Percentiles rank a stretch among this genome's conserved stretches.
Evolutionary conservation across 1,140 invertebrate species (phyloP).

Genomic region (Babylonia areolata): DNA sequence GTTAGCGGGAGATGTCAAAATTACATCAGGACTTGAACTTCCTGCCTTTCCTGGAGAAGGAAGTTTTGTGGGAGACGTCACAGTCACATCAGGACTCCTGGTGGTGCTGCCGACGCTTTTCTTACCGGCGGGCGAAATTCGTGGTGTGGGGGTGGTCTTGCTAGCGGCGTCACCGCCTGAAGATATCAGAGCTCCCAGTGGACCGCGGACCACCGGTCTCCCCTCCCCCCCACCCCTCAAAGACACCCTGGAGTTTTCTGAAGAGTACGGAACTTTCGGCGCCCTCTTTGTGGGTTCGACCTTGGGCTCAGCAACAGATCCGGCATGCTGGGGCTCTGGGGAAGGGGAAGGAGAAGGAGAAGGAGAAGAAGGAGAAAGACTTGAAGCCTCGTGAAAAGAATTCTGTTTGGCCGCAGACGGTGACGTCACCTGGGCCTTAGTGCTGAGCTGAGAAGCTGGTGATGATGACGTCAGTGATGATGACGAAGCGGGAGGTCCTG

Average conservation of each 20-base stretch:
- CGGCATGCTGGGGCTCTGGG: too few relatives aligned
- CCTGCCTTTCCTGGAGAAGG: too few relatives aligned
- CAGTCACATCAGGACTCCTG: too few relatives aligned
- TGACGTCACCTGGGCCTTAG: background rate
- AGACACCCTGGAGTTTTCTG: background rate
- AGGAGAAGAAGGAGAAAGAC: background rate
- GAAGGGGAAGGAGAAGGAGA: background rate
- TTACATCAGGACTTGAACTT: too few relatives aligned
- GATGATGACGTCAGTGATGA: background rate
- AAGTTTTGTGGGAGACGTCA: too few relatives aligned
- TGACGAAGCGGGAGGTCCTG: background rate
- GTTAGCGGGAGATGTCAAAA: too few relatives aligned
- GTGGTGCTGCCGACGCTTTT: background rate
- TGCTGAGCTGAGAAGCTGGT: background rate
- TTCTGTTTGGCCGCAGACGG: background rate
- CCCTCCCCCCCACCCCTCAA: background rate
- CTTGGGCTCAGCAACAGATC: too few relatives aligned
- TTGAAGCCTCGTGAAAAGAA: background rate
- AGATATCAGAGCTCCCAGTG: slow-evolving; percentile 1
- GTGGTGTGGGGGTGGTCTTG: background rate
- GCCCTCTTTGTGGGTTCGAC: background rate
- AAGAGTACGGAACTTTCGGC: background rate
- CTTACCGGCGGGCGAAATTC: background rate
- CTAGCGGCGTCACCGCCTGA: background rate
- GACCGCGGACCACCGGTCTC: background rate